Percentiles rank a stretch among this genome's conserved stretches.
phyloP scores from a whole-genome alignment of 2,113 vertebrate species.

The Tinamus guttatus region DNA sequence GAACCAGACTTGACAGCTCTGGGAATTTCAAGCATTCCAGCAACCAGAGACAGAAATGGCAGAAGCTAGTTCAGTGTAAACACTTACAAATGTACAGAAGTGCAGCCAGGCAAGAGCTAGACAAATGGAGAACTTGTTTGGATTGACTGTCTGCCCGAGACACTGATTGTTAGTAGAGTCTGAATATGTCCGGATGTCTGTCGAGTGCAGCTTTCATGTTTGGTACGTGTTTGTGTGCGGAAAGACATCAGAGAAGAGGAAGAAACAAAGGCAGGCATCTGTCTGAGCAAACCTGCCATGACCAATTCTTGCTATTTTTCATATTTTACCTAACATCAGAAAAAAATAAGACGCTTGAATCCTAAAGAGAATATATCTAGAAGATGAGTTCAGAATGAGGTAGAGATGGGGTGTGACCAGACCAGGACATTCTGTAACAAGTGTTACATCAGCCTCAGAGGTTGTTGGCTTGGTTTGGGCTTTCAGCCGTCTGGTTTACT shows the following conservation, averaged over 20 bases:
- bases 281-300: conserved; percentile 9
- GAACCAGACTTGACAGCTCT: conserved; percentile 52
- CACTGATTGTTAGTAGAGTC: conserved; percentile 74
- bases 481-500: background rate
- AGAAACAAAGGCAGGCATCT: conserved; percentile 45
- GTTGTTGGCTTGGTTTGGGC: background rate
- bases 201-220: conserved; percentile 68
- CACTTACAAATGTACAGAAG: conserved; percentile 68
- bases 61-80: conserved; percentile 70
- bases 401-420: background rate
- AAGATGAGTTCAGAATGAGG: background rate
- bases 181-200: conserved; percentile 63
- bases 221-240: conserved; percentile 36
- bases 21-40: conserved; percentile 55
- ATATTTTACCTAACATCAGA: background rate
- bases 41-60: conserved; percentile 71
- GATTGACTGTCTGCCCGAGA: conserved; percentile 75
- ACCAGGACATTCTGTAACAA: background rate
- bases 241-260: conserved; percentile 63
- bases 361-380: background rate
- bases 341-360: background rate
- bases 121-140: conserved; percentile 72
- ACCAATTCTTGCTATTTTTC: background rate
- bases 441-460: background rate
- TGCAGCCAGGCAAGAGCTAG: conserved; percentile 73